Percentiles rank a stretch among this genome's conserved stretches.
Evolutionary conservation across 2,113 vertebrate genomes (phyloP).

Genomic region (Coreoperca whiteheadi): DNA sequence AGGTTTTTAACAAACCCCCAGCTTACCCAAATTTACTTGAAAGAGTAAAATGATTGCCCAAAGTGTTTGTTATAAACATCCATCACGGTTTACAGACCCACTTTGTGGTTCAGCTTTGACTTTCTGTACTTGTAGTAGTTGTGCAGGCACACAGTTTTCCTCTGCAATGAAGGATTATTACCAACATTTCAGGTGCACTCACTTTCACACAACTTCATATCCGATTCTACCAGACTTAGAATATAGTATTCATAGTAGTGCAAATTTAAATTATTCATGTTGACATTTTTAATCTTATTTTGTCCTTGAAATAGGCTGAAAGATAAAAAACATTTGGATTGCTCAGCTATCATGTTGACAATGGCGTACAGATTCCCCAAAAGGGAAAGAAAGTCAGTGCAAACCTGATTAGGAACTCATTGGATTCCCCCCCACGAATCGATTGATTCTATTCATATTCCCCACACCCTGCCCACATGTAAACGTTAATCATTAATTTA

Average conservation of each 20-base stretch:
- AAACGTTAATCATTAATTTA: conserved; percentile 71
- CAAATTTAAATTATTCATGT: background rate
- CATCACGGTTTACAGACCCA: background rate
- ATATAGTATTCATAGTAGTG: background rate
- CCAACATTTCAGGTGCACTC: background rate
- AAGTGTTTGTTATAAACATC: background rate
- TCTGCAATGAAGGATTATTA: background rate
- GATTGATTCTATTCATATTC: background rate
- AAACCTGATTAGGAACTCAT: background rate
- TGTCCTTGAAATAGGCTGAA: background rate
- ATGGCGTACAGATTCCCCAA: background rate
- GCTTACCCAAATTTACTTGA: background rate
- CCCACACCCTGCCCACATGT: conserved; percentile 30
- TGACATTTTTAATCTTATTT: background rate
- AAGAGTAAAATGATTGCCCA: background rate
- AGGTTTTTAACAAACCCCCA: background rate
- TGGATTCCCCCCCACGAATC: background rate
- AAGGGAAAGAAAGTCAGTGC: background rate
- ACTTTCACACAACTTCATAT: background rate
- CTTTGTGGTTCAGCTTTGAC: background rate
- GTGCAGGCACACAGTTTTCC: background rate
- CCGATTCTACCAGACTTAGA: background rate
- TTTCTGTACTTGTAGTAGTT: background rate
- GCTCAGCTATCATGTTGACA: background rate
- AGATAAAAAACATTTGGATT: background rate